phyloP scores from a whole-genome alignment of 2,797 vertebrate genomes.

The Lithobates sylvaticus region DNA sequence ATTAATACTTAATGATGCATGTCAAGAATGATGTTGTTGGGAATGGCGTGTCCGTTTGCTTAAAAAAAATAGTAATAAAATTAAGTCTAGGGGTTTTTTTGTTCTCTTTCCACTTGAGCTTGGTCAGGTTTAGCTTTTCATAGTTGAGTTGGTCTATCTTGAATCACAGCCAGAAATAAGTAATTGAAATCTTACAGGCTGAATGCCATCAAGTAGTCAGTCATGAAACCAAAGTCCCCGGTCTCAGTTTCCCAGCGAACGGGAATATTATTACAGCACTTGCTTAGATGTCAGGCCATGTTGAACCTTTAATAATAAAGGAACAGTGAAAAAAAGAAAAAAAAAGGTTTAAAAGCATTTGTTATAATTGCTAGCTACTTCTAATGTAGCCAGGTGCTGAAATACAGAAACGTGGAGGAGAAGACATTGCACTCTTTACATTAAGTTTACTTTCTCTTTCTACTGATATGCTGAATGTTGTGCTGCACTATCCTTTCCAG shows the following conservation, averaged over 20 bases:
- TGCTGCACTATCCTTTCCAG: no score
- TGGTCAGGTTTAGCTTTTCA: slow-evolving; percentile 65
- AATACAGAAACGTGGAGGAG: no score
- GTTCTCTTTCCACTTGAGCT: slow-evolving; percentile 56
- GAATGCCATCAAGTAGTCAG: slow-evolving; percentile 66
- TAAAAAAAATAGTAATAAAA: slow-evolving; percentile 28
- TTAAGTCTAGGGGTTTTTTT: slow-evolving; percentile 32
- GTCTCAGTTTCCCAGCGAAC: slow-evolving; percentile 65
- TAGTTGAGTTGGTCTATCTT: slow-evolving; percentile 59
- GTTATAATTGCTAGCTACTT: slow-evolving; percentile 41
- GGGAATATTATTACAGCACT: slow-evolving; percentile 65
- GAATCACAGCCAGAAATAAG: slow-evolving; percentile 68
- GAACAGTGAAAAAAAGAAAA: background rate
- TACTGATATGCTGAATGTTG: no score
- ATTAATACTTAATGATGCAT: slow-evolving; percentile 73
- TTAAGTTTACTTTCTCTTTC: no score
- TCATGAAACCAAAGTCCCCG: slow-evolving; percentile 71
- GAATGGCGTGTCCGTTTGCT: slow-evolving; percentile 60
- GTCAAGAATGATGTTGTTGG: slow-evolving; percentile 57
- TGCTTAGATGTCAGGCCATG: slow-evolving; percentile 70
- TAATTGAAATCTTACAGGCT: slow-evolving; percentile 69
- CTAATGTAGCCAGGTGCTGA: background rate
- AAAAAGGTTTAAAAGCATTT: background rate
- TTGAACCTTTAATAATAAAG: slow-evolving; percentile 62
- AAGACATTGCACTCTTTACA: no score